These are phyloP conservation scores for Pogonomyrmex barbatus DNA, from an alignment of 1,140 invertebrate genomes.

Conservation along the genomic window DNA sequence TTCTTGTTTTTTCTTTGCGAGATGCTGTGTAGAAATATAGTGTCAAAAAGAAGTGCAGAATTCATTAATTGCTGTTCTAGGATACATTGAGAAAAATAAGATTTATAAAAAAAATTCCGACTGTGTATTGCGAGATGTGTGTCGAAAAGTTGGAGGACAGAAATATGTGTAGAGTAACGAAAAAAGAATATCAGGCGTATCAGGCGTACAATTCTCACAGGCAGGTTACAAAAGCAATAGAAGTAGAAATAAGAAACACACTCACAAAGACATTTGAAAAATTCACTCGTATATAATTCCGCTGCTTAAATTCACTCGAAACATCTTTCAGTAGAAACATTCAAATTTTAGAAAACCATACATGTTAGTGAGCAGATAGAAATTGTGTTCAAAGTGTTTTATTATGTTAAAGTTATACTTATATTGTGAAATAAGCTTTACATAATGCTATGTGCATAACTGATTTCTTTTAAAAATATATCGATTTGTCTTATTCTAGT, in stretches of 20 bases:
- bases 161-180: conserved; percentile 42
- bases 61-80: conserved; percentile 29
- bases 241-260: conserved; percentile 39
- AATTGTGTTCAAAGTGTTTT: not conserved
- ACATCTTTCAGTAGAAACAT: not conserved
- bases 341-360: not conserved
- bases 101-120: conserved; percentile 24
- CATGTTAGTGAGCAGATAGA: not conserved
- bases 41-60: not conserved
- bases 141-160: conserved; percentile 21
- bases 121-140: conserved; percentile 54
- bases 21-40: conserved; percentile 1
- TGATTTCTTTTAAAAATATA: not conserved
- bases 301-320: conserved; percentile 7
- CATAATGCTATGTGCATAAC: not conserved
- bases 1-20: not conserved
- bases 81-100: conserved; percentile 14
- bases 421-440: not conserved
- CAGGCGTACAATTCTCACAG: conserved; percentile 60
- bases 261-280: conserved; percentile 12
- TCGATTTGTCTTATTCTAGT: not conserved
- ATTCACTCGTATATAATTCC: conserved; percentile 12
- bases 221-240: conserved; percentile 54
- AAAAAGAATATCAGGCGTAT: conserved; percentile 14
- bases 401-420: not conserved